Evolutionary conservation across 2,888 invertebrate genomes (phyloP).

Genomic region (Tridacna crocea): DNA sequence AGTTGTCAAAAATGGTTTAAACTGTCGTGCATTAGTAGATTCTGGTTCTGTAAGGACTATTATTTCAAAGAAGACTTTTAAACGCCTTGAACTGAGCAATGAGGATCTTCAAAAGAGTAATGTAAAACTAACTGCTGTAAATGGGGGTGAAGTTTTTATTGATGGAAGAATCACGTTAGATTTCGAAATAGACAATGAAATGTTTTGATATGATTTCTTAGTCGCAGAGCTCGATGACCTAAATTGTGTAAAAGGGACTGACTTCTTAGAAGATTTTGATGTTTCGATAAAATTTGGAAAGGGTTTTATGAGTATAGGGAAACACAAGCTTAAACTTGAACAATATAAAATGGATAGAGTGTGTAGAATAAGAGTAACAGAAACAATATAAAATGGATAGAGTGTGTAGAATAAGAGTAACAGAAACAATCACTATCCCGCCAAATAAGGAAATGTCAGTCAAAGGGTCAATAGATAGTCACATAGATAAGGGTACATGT

Average conservation of each 20-base stretch:
- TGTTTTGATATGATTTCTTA: conserved; percentile 37
- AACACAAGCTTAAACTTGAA: conserved; percentile 40
- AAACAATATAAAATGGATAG: not conserved
- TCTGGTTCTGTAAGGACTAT: conserved; percentile 8
- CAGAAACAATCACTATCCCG: conserved; percentile 26
- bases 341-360: not conserved
- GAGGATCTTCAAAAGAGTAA: not conserved
- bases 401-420: conserved; percentile 17
- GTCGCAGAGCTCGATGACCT: conserved; percentile 52
- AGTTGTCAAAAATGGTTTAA: not conserved
- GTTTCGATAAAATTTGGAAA: conserved; percentile 40
- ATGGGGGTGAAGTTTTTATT: conserved; percentile 33
- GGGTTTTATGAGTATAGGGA: conserved; percentile 28
- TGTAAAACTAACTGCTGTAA: conserved; percentile 23
- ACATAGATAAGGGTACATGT: not conserved
- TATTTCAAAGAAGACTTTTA: not conserved
- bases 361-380: conserved; percentile 13
- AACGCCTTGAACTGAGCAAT: not conserved
- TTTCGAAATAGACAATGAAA: conserved; percentile 33
- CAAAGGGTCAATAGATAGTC: conserved; percentile 4
- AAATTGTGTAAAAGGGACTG: conserved; percentile 47
- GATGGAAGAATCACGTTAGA: conserved; percentile 29
- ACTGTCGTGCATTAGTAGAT: not conserved
- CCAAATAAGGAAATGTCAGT: conserved; percentile 21
- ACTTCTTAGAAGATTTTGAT: conserved; percentile 48